Base-by-base conservation (phyloP, 2,113 vertebrate genomes). In the Corydoras sp. region DNA sequence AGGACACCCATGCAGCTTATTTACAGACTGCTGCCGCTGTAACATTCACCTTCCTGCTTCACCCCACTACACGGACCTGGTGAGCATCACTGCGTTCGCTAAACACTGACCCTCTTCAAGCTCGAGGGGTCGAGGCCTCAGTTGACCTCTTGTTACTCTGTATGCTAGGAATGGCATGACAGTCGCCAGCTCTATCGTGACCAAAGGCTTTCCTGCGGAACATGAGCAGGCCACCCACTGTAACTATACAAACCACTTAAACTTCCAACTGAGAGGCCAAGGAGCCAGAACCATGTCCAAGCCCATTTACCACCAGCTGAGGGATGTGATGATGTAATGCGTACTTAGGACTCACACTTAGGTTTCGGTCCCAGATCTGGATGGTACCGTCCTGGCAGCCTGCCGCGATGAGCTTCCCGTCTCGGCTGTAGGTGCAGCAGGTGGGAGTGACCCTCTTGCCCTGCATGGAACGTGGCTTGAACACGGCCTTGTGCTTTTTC, bases 311-410 rank as follows among this genome's bases (percentile, higher is more conserved):
- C 14, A 72, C 43, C 35, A 58, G 43, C 69, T 58, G n/a, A 30
- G 56, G 14, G 50, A 50, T 35, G 7, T 4, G 10, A 31, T 32
- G 14, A 59, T 18, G 32, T 54, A 61, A 48, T 56, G 24, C 13
- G 18, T 2, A 24, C 18, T 24, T 24, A 54, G 49, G 62, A 88
- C 95, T 95, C 86, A 98, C 97, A 53, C 83, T 97, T 79, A 99
- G 80, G 84, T 95, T 98, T 72, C 94, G 89, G 74, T 99, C 97
- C 96, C 95, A 99, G 83, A 98, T 94, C 87, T 99, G 97, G 78
- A 99, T 97, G 82, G 92, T 94, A 55, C 96, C 97, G 63, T 98
- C 93, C 81, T 97, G 94, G 81, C 97, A 98, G 73, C 93, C 97
- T 1, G 96, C 94, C 50, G 94, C 95, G 15, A 98, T 88, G 10